A percentile compares a stretch with the other conserved stretches of the same genome.
Evolutionary conservation across 1,140 invertebrate species (phyloP).

Genomic region (Achatina immaculata): DNA sequence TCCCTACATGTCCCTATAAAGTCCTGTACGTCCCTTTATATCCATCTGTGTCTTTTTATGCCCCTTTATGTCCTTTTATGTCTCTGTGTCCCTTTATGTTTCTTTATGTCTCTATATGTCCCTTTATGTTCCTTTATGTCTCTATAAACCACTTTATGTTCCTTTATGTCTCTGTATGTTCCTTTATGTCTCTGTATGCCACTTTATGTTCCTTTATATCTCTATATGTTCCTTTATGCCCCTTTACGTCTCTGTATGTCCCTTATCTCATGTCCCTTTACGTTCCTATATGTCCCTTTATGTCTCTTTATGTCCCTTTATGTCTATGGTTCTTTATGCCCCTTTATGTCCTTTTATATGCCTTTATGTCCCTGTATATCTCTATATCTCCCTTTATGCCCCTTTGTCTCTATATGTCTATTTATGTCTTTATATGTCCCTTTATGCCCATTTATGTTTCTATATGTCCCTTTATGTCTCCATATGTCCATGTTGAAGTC

Average conservation of each 20-base stretch:
- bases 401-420: neutral
- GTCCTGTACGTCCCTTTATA: neutral
- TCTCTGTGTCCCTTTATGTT: neutral
- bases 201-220: neutral
- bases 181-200: neutral
- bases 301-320: neutral
- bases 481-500: too few species aligned
- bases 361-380: too few species aligned
- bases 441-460: neutral
- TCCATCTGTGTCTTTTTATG: slow-evolving; percentile 1
- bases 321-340: neutral
- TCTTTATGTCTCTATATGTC: slow-evolving; percentile 20
- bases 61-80: neutral
- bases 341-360: neutral
- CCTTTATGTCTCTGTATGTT: neutral
- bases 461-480: neutral
- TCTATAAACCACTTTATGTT: slow-evolving; percentile 18
- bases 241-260: neutral
- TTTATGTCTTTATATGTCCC: neutral
- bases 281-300: neutral
- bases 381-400: neutral
- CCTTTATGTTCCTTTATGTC: slow-evolving; percentile 10
- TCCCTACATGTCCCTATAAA: too few species aligned
- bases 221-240: neutral
- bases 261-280: neutral